These are phyloP conservation scores for Sorex araneus DNA, from an alignment of 2,113 vertebrate species.

Conservation along the genomic window DNA sequence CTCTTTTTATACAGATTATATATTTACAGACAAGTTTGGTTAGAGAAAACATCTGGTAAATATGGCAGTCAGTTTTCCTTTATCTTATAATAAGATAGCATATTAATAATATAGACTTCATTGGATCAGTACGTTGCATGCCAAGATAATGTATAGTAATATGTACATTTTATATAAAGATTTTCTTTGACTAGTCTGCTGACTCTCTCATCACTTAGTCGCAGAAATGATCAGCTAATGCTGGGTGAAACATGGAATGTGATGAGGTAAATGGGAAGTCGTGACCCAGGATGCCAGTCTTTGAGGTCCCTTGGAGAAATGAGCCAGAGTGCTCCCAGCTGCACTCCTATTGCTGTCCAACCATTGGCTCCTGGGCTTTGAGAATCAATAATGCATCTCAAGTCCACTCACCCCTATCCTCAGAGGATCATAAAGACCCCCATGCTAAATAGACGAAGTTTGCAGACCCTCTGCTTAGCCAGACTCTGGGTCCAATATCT, in stretches of 20 bases:
- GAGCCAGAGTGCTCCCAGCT: background rate
- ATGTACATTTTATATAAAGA: conserved; percentile 92
- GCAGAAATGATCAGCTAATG: conserved; percentile 72
- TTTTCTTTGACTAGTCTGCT: conserved; percentile 87
- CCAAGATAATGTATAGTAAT: conserved; percentile 92
- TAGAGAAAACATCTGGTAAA: conserved; percentile 90
- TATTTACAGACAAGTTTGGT: conserved; percentile 95
- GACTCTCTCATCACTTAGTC: conserved; percentile 83
- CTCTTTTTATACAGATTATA: conserved; percentile 95
- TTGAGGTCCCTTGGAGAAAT: background rate
- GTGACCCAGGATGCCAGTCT: background rate
- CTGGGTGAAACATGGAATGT: conserved; percentile 28
- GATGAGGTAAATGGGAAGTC: conserved; percentile 63
- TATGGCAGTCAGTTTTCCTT: conserved; percentile 91
- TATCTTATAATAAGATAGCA: conserved; percentile 91
- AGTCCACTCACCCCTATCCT: background rate
- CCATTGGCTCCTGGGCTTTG: conserved; percentile 46
- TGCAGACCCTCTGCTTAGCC: background rate
- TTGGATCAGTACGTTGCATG: conserved; percentile 91
- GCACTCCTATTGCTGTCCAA: background rate
- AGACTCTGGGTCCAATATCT: background rate
- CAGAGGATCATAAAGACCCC: background rate
- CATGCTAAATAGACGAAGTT: background rate
- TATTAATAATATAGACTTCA: conserved; percentile 89
- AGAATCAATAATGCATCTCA: background rate